phyloP scores from a whole-genome alignment of 2,888 invertebrate species.

The Linnaemya tessellans region DNA sequence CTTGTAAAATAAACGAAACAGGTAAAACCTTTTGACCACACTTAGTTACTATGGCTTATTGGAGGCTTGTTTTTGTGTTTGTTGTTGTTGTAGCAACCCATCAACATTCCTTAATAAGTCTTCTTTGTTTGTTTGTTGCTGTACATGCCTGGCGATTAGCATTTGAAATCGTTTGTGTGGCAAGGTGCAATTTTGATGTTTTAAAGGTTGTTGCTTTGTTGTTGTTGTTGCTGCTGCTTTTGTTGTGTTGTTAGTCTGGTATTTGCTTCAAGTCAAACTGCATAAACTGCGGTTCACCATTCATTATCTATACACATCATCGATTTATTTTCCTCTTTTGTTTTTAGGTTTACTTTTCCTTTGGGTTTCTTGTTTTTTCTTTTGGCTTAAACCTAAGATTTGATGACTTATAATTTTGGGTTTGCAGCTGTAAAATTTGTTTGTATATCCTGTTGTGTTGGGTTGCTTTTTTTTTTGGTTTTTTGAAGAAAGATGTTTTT shows the following conservation, averaged over 20 bases:
- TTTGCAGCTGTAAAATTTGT: constrained; percentile 64
- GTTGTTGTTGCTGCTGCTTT: not conserved
- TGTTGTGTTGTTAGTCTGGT: constrained; percentile 2
- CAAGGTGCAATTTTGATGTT: constrained; percentile 80
- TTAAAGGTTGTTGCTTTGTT: constrained; percentile 43
- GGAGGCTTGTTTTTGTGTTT: not conserved
- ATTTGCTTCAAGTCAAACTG: constrained; percentile 42
- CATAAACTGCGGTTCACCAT: constrained; percentile 69
- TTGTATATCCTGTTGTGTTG: constrained; percentile 8
- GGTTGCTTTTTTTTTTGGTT: constrained; percentile 20
- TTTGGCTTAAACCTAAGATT: constrained; percentile 54
- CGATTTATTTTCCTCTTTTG: constrained; percentile 39
- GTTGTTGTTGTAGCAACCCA: not conserved
- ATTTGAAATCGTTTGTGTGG: constrained; percentile 81
- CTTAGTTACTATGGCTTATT: constrained; percentile 32
- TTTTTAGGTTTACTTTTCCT: constrained; percentile 4
- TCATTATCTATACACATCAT: constrained; percentile 68
- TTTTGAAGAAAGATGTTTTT: constrained; percentile 26
- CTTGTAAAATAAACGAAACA: constrained; percentile 31
- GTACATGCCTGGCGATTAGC: constrained; percentile 77
- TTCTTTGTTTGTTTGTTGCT: constrained; percentile 8
- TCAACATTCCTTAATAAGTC: constrained; percentile 35
- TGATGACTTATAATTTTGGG: constrained; percentile 47
- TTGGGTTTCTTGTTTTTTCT: too few relatives aligned
- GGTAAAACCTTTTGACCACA: constrained; percentile 60